Evolutionary conservation across 2,113 vertebrate species (phyloP), one percentile per base, ranked within the genome.

Genomic region (Lynx canadensis): DNA sequence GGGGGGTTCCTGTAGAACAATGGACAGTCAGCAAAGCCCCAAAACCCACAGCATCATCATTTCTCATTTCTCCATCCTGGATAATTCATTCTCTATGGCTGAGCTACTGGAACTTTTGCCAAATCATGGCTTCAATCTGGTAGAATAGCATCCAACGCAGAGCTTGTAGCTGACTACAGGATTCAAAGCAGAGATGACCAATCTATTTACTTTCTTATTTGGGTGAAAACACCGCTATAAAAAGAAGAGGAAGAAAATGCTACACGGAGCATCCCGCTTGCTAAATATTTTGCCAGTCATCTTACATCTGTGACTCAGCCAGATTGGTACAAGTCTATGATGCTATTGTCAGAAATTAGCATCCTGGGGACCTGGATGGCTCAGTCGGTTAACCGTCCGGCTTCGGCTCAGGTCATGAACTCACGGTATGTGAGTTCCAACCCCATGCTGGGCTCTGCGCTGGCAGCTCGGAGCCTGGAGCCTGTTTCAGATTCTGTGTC

Each of bases 31-130:
- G 2, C 50, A 71, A 85, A 71, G 27, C 4, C 27, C 5, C 8
- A 15, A 16, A 16, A 2, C 18, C 2, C 15, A 76, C 0, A 71
- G 57, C 0, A 14, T 21, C 18, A 23, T 48, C 11, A 36, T 0
- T 63, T 82, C 31, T 48, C 11, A 36, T 0, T 63, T 86, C 31
- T 48, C 7, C 27, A 45, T 33, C 3, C 23, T n/a, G 21, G 10
- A 15, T 41, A 74, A 52, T 33, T 19, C 6, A 66, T 27, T 81
- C 5, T 33, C 3, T 21, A 6, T 48, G 63, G 66, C 27, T 31
- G 60, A 14, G 16, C 33, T 41, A 71, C 8, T 45, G 45, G 45
- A 94, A 0, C 8, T 36, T 86, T 38, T 79, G 8, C 18, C 7
- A 29, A 74, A 18, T 74, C 13, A 14, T 69, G 19, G 19, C 6